Percentiles rank a stretch among this genome's conserved stretches.
Evolutionary conservation across 2,113 vertebrate species (phyloP).

Genomic region (Micronycteris hirsuta): DNA sequence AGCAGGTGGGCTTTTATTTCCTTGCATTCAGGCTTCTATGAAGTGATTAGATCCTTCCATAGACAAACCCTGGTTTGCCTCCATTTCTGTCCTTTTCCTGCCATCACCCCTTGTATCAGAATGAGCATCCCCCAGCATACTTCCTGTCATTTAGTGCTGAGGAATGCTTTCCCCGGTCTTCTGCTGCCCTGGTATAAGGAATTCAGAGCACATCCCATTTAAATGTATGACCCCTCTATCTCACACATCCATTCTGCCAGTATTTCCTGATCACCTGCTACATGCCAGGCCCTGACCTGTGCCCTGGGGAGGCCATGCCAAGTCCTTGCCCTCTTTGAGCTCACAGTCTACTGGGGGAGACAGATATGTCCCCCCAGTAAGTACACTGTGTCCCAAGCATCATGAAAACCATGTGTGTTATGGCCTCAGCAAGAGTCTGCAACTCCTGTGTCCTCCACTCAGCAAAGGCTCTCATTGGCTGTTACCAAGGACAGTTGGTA

Average conservation of each 20-base stretch:
- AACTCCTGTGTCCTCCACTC: background rate
- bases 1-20: background rate
- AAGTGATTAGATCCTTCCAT: background rate
- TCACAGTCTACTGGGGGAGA: background rate
- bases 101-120: background rate
- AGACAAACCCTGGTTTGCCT: background rate
- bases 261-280: background rate
- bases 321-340: background rate
- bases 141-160: background rate
- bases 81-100: background rate
- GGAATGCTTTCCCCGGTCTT: background rate
- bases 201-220: background rate
- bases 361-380: background rate
- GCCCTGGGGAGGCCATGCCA: too few relatives aligned
- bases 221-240: rapidly evolving
- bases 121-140: too few relatives aligned
- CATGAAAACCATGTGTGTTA: background rate
- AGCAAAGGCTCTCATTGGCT: background rate
- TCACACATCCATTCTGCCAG: background rate
- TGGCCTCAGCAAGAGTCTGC: background rate
- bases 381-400: background rate
- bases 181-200: background rate
- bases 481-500: background rate
- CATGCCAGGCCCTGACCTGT: background rate
- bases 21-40: background rate